These are phyloP conservation scores for Uropetala carovei DNA, from an alignment of 2,888 invertebrate genomes.

Conservation along the genomic window DNA sequence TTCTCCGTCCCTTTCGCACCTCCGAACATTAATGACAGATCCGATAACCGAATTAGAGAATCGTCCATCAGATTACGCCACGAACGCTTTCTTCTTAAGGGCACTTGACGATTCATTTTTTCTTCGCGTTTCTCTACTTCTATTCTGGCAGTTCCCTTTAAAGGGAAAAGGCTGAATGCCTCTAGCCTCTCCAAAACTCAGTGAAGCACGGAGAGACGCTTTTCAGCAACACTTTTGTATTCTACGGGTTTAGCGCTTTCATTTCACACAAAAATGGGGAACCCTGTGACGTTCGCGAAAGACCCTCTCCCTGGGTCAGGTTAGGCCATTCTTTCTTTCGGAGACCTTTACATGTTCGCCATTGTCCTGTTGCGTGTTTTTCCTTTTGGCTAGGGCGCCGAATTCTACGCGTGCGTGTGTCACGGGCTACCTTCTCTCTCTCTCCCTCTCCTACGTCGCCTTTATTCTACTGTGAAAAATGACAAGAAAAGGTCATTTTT, in stretches of 20 bases:
- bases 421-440: neutral
- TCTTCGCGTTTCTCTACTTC: neutral
- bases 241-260: neutral
- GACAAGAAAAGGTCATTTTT: too few species aligned
- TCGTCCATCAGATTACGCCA: too few species aligned
- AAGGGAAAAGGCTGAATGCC: neutral
- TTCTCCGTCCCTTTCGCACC: too few species aligned
- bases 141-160: conserved; percentile 16
- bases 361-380: conserved; percentile 40
- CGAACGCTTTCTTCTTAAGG: neutral
- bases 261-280: conserved; percentile 28
- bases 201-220: neutral
- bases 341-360: neutral
- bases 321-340: neutral
- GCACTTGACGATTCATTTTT: conserved; percentile 12
- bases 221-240: conserved; percentile 31
- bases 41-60: too few species aligned
- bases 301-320: neutral
- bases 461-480: neutral
- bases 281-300: neutral
- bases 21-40: too few species aligned
- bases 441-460: neutral
- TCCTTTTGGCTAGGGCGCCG: neutral
- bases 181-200: conserved; percentile 26
- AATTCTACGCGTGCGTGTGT: neutral